These are phyloP conservation scores for Plestiodon gilberti DNA, from an alignment of 2,113 vertebrate genomes.

Conservation along the genomic window DNA sequence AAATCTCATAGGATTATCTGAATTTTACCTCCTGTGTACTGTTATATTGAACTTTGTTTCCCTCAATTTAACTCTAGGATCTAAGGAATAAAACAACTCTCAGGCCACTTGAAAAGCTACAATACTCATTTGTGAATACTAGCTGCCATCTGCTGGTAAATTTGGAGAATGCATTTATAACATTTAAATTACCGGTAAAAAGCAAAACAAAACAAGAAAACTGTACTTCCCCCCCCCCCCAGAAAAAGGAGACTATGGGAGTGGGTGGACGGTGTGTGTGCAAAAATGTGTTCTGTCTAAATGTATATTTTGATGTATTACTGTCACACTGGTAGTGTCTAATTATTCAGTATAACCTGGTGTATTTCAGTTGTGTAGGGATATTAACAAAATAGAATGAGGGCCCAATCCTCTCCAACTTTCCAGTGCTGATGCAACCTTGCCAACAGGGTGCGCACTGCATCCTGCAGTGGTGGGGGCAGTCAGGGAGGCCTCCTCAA, in stretches of 20 bases:
- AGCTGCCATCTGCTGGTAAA: slow-evolving; percentile 65
- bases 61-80: background rate
- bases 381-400: too few relatives aligned
- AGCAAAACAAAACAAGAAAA: background rate
- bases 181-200: background rate
- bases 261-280: too few relatives aligned
- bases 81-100: background rate
- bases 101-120: background rate
- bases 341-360: background rate
- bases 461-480: too few relatives aligned
- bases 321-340: background rate
- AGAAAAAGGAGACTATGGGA: background rate
- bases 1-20: too few relatives aligned
- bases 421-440: too few relatives aligned
- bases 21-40: background rate
- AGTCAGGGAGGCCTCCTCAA: too few relatives aligned
- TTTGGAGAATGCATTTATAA: background rate
- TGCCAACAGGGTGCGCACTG: too few relatives aligned
- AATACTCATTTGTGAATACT: slow-evolving; percentile 13
- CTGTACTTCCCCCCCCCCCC: background rate
- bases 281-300: background rate
- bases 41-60: background rate
- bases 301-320: background rate
- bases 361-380: background rate
- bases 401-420: too few relatives aligned